Conservation (phyloP, 2,888 invertebrate species). For the Aspidiotus destructor region DNA sequence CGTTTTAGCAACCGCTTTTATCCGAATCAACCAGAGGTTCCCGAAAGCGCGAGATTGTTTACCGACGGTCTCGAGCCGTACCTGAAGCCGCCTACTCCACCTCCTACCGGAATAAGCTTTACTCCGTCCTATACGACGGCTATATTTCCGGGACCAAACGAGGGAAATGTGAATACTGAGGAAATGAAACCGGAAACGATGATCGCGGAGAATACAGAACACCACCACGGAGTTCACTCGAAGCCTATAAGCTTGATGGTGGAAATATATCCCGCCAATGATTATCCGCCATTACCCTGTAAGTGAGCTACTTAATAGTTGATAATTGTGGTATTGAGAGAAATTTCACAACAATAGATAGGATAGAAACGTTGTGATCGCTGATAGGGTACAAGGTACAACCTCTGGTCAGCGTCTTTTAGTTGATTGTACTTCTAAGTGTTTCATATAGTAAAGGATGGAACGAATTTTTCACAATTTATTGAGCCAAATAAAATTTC, state of each 20-base stretch:
- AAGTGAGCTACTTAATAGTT: neutral
- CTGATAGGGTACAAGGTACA: too few relatives aligned
- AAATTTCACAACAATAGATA: too few relatives aligned
- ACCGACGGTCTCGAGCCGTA: slow-evolving; percentile 17
- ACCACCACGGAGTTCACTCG: neutral
- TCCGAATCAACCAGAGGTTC: neutral
- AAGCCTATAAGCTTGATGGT: slow-evolving; percentile 27
- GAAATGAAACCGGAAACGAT: slow-evolving; percentile 19
- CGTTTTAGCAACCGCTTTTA: slow-evolving; percentile 26
- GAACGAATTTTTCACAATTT: too few relatives aligned
- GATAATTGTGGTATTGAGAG: too few relatives aligned
- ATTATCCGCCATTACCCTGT: slow-evolving; percentile 12
- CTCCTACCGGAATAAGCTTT: slow-evolving; percentile 16
- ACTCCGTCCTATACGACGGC: slow-evolving; percentile 21
- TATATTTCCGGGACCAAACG: slow-evolving; percentile 10
- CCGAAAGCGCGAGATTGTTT: neutral
- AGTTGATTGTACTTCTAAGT: too few relatives aligned
- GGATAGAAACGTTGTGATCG: too few relatives aligned
- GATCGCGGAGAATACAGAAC: neutral
- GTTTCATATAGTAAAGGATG: too few relatives aligned
- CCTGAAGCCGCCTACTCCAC: slow-evolving; percentile 22
- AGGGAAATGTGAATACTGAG: neutral
- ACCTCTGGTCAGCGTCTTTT: too few relatives aligned
- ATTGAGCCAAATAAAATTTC: too few relatives aligned
- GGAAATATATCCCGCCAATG: slow-evolving; percentile 25